Evolutionary conservation across 2,888 invertebrate genomes (phyloP).

Genomic region (Epistrophella euchroma): DNA sequence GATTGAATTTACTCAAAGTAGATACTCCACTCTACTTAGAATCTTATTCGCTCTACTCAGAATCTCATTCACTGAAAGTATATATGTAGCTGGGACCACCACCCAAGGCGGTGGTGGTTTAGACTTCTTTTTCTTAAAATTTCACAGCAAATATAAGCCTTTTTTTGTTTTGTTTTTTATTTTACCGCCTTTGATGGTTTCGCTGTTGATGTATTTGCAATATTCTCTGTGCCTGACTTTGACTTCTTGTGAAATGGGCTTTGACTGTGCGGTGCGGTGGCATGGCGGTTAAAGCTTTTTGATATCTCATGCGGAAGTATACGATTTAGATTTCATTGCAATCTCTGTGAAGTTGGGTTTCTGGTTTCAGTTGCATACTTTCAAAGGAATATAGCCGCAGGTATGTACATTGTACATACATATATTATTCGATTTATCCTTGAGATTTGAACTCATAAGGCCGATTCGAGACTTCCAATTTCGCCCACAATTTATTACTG

Average conservation of each 20-base stretch:
- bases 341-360: conserved; percentile 25
- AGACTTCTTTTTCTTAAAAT: conserved; percentile 18
- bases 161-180: conserved; percentile 19
- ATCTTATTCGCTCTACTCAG: conserved; percentile 13
- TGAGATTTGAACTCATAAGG: conserved; percentile 14
- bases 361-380: conserved; percentile 41
- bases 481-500: conserved; percentile 55
- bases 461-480: neutral
- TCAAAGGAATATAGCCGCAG: conserved; percentile 8
- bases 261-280: too few species aligned
- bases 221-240: conserved; percentile 47
- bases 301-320: conserved; percentile 70
- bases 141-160: neutral
- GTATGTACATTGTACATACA: too few species aligned
- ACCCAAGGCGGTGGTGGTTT: conserved; percentile 34
- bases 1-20: conserved; percentile 45
- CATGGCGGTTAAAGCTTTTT: conserved; percentile 57
- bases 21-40: conserved; percentile 2
- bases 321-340: conserved; percentile 62
- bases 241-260: conserved; percentile 34
- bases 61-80: conserved; percentile 20
- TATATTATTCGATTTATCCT: conserved; percentile 55
- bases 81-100: neutral
- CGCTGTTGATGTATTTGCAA: conserved; percentile 10
- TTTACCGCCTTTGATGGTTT: conserved; percentile 31